These are phyloP conservation scores for Ceratina australensis DNA, from an alignment of 1,140 invertebrate genomes.

Conservation along the genomic window DNA sequence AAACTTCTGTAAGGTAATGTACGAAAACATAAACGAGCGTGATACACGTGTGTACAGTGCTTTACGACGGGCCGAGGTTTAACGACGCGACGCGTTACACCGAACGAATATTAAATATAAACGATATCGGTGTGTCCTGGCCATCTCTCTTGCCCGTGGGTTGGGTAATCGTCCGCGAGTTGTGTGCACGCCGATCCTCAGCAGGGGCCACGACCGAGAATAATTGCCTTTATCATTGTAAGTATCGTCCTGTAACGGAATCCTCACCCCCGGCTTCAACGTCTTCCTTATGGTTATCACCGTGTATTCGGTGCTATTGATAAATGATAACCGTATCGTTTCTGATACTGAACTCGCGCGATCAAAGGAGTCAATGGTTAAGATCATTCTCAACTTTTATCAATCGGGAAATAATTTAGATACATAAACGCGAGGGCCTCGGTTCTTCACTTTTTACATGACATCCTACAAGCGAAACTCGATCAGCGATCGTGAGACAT, in stretches of 20 bases:
- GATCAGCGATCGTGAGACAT: constrained; percentile 4
- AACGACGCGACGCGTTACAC: constrained; percentile 40
- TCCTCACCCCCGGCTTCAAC: constrained; percentile 1
- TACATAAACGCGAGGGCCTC: too few relatives aligned
- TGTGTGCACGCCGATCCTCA: constrained; percentile 4
- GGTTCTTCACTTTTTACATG: too few relatives aligned
- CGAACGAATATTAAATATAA: constrained; percentile 61
- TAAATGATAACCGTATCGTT: too few relatives aligned
- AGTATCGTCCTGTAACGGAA: constrained; percentile 31
- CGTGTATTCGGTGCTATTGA: too few relatives aligned
- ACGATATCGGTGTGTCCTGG: constrained; percentile 43
- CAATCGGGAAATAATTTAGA: too few relatives aligned
- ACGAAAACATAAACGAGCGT: constrained; percentile 32
- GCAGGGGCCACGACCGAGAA: constrained; percentile 5
- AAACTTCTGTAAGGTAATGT: too few relatives aligned
- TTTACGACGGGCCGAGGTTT: constrained; percentile 53
- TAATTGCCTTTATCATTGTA: constrained; percentile 37
- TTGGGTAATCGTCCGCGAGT: constrained; percentile 16
- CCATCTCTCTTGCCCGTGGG: neutral
- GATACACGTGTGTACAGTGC: constrained; percentile 53
- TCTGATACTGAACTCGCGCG: neutral
- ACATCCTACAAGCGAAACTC: too few relatives aligned
- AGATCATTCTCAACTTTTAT: too few relatives aligned
- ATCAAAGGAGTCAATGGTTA: too few relatives aligned
- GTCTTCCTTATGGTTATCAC: constrained; percentile 19